Evolutionary conservation across 2,888 invertebrate species (phyloP).

Genomic region (Drosophila pseudotalamancana): DNA sequence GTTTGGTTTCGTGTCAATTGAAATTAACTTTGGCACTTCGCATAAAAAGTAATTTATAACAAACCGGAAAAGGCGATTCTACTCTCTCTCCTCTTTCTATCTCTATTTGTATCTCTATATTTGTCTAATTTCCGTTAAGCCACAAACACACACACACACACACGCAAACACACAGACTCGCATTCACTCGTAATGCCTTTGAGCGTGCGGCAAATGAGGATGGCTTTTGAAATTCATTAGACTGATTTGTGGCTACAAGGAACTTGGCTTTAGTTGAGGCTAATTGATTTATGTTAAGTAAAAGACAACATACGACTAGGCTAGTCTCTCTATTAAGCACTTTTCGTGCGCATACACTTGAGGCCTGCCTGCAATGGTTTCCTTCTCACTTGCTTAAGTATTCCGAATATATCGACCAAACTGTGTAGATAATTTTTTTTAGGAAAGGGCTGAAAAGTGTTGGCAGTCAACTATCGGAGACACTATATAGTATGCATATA

Average conservation of each 20-base stretch:
- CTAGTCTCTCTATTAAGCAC: conserved; percentile 3
- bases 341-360: neutral
- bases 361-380: neutral
- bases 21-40: conserved; percentile 78
- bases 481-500: neutral
- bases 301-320: conserved; percentile 4
- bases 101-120: conserved; percentile 62
- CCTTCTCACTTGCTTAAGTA: conserved; percentile 2
- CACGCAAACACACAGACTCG: conserved; percentile 2
- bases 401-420: conserved; percentile 48
- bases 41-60: conserved; percentile 79
- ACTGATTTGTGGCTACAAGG: conserved; percentile 11
- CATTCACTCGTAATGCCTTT: conserved; percentile 3
- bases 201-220: conserved; percentile 39
- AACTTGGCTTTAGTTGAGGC: conserved; percentile 11
- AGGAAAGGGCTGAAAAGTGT: conserved; percentile 9
- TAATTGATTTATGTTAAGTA: conserved; percentile 34
- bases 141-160: conserved; percentile 13
- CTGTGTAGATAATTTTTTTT: conserved; percentile 6
- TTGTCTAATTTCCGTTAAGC: conserved; percentile 71
- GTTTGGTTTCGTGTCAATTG: conserved; percentile 77
- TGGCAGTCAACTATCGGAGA: neutral
- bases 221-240: conserved; percentile 30
- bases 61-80: conserved; percentile 63
- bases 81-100: conserved; percentile 28